Base-by-base conservation (phyloP, 1,140 invertebrate species). In the Trigoniulus corallinus region DNA sequence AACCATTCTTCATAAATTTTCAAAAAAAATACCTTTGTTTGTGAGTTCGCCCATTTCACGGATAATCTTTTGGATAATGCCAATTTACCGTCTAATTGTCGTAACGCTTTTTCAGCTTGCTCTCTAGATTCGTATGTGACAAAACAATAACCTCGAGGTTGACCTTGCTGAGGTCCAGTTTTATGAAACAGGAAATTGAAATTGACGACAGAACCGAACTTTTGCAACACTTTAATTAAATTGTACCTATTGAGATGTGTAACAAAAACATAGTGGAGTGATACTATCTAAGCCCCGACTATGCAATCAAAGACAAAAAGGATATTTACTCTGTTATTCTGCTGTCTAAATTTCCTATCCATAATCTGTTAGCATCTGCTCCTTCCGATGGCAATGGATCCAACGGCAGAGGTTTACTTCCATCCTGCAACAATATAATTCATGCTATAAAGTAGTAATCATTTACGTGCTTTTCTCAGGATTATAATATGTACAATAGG, bases 141-240 rank as follows among this genome's bases (percentile, higher is more conserved):
- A 69, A 94, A 94, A 27, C 87, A 88, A 65, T 92, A 94, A n/a
- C 89, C 88, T 56, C 87, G 70, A 0, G 88, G 84, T 64, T 87
- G 84, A 41, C 88, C 88, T 59, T 79, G 78, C 59, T 84, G 76
- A 46, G 86, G 84, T 49, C 89, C 89, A 53, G 77, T 78, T 56
- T 86, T 86, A 65, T 93, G 86, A 65, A 89, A 92, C 48, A 94
- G 76, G 67, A 92, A 80, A 68, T 94, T 88, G 73, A 93, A 92
- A 76, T 91, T 89, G 72, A 87, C 82, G 60, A 93, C 82, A 57
- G 74, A 71, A 63, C 88, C 88, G 79, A 84, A 81, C 74, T 84
- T 82, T 79, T 91, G 85, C 69, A 89, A 74, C 65, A 92, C 76
- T 85, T 93, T 93, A 67, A 93, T 72, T 72, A 94, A 77, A 78